Evolutionary conservation across 2,113 vertebrate genomes (phyloP).

Genomic region (Antechinus flavipes): DNA sequence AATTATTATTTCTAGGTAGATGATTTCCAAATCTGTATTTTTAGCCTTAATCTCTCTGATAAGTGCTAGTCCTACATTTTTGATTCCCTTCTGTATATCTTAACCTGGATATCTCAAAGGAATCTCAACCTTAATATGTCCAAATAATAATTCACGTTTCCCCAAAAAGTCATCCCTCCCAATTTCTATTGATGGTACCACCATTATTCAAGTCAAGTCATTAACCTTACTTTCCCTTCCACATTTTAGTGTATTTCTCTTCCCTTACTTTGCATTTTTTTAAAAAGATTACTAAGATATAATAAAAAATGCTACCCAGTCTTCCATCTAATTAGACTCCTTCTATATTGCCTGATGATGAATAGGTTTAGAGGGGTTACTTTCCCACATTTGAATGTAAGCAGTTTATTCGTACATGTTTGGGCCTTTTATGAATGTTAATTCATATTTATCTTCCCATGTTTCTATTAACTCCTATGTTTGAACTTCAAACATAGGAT

Average conservation of each 20-base stretch:
- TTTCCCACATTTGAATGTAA: background rate
- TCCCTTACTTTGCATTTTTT: background rate
- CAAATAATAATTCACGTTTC: background rate
- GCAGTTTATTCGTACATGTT: background rate
- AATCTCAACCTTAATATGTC: background rate
- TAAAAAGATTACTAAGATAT: background rate
- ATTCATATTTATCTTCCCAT: background rate
- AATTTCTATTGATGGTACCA: background rate
- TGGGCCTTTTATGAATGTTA: background rate
- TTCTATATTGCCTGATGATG: background rate
- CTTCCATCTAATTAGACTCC: background rate
- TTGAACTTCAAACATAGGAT: background rate
- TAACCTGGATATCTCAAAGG: background rate
- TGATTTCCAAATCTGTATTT: background rate
- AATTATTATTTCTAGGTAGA: background rate
- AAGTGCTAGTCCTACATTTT: background rate
- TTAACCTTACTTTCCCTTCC: background rate
- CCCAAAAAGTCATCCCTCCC: background rate
- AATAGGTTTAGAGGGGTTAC: background rate
- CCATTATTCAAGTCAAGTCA: background rate
- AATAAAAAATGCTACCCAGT: background rate
- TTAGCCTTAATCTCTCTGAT: background rate
- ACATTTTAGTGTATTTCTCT: background rate
- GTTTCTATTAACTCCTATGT: background rate
- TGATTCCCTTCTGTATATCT: background rate